A percentile compares a stretch with the other conserved stretches of the same genome.
These are phyloP conservation scores for Drosophila oshimai DNA, from an alignment of 1,140 invertebrate genomes.

Conservation along the genomic window DNA sequence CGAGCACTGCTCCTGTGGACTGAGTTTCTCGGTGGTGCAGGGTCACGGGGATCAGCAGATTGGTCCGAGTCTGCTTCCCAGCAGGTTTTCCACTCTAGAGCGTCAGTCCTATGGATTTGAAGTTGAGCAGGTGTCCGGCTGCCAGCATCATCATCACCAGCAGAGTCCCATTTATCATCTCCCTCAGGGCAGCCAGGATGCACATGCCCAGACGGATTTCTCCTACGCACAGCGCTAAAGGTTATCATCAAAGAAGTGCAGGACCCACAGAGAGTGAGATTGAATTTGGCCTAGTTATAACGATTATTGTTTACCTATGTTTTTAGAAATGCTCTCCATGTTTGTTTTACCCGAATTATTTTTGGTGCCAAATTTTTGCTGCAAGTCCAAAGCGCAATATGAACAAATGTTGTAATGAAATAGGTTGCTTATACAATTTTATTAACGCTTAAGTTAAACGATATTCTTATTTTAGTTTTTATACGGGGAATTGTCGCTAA, in stretches of 20 bases:
- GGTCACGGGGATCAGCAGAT: constrained; percentile 7
- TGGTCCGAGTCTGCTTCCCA: not conserved
- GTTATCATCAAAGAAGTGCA: not conserved
- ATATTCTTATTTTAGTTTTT: constrained; percentile 18
- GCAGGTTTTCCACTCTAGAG: constrained; percentile 22
- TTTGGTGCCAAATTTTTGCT: constrained; percentile 66
- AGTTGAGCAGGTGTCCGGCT: constrained; percentile 23
- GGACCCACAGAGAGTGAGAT: constrained; percentile 52
- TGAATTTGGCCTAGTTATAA: constrained; percentile 26
- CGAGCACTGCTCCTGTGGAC: constrained; percentile 74
- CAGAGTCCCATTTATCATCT: constrained; percentile 16
- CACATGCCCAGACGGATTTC: constrained; percentile 71
- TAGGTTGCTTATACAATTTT: constrained; percentile 49
- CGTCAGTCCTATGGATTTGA: constrained; percentile 22
- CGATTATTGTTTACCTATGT: constrained; percentile 31
- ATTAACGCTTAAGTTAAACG: constrained; percentile 17
- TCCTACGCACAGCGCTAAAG: constrained; percentile 49
- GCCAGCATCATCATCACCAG: constrained; percentile 49
- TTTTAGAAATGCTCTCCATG: constrained; percentile 13
- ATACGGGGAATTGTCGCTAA: constrained; percentile 63
- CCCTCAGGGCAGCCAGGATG: constrained; percentile 32
- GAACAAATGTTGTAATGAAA: constrained; percentile 63
- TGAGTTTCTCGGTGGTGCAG: constrained; percentile 65
- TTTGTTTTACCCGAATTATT: constrained; percentile 38
- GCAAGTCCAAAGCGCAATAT: constrained; percentile 61